Conservation (phyloP, 2,797 vertebrate species). For the Gallinago solitaria region DNA sequence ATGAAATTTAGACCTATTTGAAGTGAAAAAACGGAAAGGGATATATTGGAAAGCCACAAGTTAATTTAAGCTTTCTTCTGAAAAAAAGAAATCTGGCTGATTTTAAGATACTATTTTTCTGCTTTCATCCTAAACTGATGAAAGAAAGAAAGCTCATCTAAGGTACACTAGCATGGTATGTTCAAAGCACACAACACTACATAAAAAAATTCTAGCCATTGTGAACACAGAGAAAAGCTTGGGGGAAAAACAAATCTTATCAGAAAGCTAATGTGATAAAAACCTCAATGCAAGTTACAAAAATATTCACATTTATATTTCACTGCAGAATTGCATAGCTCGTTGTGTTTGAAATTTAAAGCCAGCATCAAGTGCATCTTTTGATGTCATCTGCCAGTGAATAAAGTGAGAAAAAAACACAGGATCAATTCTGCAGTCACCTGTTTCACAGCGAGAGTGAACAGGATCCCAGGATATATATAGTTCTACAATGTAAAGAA, state of each 20-base stretch:
- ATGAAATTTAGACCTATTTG: not conserved
- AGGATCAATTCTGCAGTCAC: not conserved
- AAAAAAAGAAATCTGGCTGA: not conserved
- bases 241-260: not conserved
- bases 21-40: not conserved
- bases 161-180: not conserved
- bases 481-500: not conserved
- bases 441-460: not conserved
- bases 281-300: not conserved
- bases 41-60: not conserved
- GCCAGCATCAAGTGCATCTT: not conserved
- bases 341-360: not conserved
- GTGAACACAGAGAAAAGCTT: not conserved
- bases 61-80: not conserved
- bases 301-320: not conserved
- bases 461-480: not conserved
- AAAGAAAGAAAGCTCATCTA: not conserved
- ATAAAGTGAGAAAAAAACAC: not conserved
- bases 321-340: not conserved
- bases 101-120: not conserved
- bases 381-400: not conserved
- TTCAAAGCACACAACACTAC: not conserved
- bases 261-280: not conserved
- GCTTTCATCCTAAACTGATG: not conserved
- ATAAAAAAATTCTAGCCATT: not conserved